Evolutionary conservation across 1,140 invertebrate species (phyloP), one percentile per base, ranked within the genome.

Genomic region (Eriocheir sinensis): DNA sequence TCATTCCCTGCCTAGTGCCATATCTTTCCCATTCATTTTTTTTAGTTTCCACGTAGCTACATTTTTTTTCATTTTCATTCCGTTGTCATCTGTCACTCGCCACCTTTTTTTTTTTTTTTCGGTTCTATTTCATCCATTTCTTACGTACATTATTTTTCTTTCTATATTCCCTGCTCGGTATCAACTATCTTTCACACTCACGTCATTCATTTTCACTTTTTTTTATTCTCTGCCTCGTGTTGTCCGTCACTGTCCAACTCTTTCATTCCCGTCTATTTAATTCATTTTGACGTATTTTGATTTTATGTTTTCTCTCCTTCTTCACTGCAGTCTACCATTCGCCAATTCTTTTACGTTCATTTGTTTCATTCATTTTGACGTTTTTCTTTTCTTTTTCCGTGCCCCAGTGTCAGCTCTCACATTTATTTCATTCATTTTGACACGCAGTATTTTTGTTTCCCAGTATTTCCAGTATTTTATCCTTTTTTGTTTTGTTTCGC

Each of bases 331-430:
- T n/a, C n/a, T 89, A 27, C 38, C 38, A 21, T 89, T 89, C 40
- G 21, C 32, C 21, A n/a, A n/a, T 32, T 89, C 32, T 4, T 48
- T 41, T 32, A 9, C 44, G 12, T 2, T 6, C 2, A 15, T 38
- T 40, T 0, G 38, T 41, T 89, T 89, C 88, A 15, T 85, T 30
- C 30, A 21, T 36, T 85, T 85, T 32, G 9, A 21, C 34, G 9
- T 85, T 32, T 85, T 85, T 36, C 30, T 85, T 32, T 36, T 85
- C 81, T 85, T 85, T 32, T 36, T 85, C 81, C 30, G 15, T 32
- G 15, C 34, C 30, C 30, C 34, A 12, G 9, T 30, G 9, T 85
- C 34, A 12, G 9, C 34, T 85, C 30, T 85, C 81, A 21, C 34
- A 15, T 36, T 85, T 30, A 12, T 85, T 32, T 85, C 34, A 15